Evolutionary conservation across 1,140 invertebrate species (phyloP), one percentile per base, ranked within the genome.

Genomic region (Drosophila novamexicana): DNA sequence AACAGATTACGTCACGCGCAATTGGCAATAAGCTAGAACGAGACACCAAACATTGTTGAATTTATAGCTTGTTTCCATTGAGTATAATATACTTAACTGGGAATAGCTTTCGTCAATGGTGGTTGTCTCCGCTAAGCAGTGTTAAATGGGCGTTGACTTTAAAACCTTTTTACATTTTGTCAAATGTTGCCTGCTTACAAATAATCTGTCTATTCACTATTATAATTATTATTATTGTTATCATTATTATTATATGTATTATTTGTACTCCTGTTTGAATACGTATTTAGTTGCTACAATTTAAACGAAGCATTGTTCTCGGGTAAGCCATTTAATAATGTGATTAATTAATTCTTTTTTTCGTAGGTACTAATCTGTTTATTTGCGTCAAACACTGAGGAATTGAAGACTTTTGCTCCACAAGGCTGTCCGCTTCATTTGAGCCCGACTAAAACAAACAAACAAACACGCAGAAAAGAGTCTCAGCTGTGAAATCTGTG

Each of bases 401-500:
- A 5, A 5, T 29, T 29, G 4, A 5, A 29, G 22, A 29, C 5
- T 29, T 29, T 5, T 5, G 4, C 2, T 29, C 5, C 5, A 4
- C 22, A 29, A 29, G 5, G 22, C 4, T 29, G 22, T 29, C 22
- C 22, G 22, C 22, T 29, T 29, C 22, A 29, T 5, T 5, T 29
- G 22, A 29, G 22, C 4, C 4, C 22, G 4, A 45, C 2, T 8
- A 7, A 44, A 44, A 44, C 14, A 45, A 45, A 45, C 42, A 61
- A 14, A 52, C 37, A 7, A 12, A 50, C 22, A 32, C 16, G 34
- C 14, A 32, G 18, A 63, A 37, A n/a, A 32, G 1, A 10, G 8
- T 36, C 9, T 12, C 9, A 34, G 22, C n/a, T 40, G 18, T 54
- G 62, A 76, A 62, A 61, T 62, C 9, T 40, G 18, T 47, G 62